Base-by-base conservation (phyloP, 1,140 invertebrate genomes). In the Sogatella furcifera region DNA sequence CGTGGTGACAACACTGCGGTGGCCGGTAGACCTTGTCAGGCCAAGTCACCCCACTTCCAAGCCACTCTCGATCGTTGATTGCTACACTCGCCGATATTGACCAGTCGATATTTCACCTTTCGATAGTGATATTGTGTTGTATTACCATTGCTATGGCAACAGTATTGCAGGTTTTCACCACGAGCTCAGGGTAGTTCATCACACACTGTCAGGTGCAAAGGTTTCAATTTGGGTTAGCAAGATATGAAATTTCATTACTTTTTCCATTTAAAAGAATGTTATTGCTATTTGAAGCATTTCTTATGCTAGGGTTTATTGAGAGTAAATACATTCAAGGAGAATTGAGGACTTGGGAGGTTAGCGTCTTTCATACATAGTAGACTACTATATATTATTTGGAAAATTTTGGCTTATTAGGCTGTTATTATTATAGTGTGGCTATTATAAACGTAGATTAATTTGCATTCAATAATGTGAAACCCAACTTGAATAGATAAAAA, bases 321-420 rank as follows among this genome's bases (percentile, higher is more conserved):
- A 34, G 42, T 5, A 58, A 58, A 34, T 43, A 46, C 42, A 44
- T 58, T 22, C 41, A 44, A 22, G 56, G 56, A 19, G 56, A 58
- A 58, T 46, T 58, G 17, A 42, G 56, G 10, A 58, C 56, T 19
- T 31, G 44, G 28, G 22, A 52, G 43, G 57, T 49, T 46, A 14
- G 24, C 4, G 3, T 38, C 11, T 38, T 28, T 6, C 24, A 28
- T 28, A 28, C n/a, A n/a, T n/a, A n/a, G n/a, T n/a, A n/a, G n/a
- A n/a, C 6, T 28, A 28, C 6, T 28, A 6, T 28, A 6, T 28
- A 4, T 17, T 28, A 2, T 21, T 28, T 56, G 55, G 2, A 3
- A 19, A 57, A 2, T 2, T 28, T 4, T 28, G 6, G 2, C 2
- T 4, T 28, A 28, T 28, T 28, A 28, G 6, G 41, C 31, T 42